A percentile compares a stretch with the other conserved stretches of the same genome.
phyloP scores from a whole-genome alignment of 2,113 vertebrate species.

The Mormoops blainvillei region DNA sequence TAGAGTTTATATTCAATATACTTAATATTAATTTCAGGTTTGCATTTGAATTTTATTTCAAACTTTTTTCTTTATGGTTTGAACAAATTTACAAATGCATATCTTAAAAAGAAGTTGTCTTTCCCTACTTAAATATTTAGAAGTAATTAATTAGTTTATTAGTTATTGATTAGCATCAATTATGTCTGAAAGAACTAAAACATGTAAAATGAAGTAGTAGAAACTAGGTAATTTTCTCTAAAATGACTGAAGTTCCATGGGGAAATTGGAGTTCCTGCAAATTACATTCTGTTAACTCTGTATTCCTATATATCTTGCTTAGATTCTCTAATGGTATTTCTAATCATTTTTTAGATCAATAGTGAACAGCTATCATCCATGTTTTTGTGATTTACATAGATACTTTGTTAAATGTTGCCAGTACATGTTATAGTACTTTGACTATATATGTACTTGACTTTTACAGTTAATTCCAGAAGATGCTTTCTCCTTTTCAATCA shows the following conservation, averaged over 20 bases:
- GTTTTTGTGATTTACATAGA: neutral
- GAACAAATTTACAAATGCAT: neutral
- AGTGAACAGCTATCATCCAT: neutral
- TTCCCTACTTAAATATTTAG: neutral
- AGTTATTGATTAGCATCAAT: neutral
- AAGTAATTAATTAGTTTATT: neutral
- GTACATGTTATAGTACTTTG: neutral
- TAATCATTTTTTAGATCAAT: neutral
- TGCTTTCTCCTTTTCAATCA: neutral
- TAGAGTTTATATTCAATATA: neutral
- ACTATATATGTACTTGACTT: neutral
- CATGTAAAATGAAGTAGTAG: neutral
- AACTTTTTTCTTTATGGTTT: neutral
- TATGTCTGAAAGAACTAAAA: neutral
- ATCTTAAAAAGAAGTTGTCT: neutral
- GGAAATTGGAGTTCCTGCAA: neutral
- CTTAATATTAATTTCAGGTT: neutral
- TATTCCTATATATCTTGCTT: neutral
- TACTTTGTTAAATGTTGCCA: neutral
- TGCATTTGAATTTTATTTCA: neutral
- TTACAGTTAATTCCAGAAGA: neutral
- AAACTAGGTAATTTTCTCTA: conserved; percentile 1
- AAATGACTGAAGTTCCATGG: neutral
- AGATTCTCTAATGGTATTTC: neutral
- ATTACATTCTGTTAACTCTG: neutral